These are phyloP conservation scores for Diabrotica balteata DNA, from an alignment of 2,888 invertebrate species.

Conservation along the genomic window DNA sequence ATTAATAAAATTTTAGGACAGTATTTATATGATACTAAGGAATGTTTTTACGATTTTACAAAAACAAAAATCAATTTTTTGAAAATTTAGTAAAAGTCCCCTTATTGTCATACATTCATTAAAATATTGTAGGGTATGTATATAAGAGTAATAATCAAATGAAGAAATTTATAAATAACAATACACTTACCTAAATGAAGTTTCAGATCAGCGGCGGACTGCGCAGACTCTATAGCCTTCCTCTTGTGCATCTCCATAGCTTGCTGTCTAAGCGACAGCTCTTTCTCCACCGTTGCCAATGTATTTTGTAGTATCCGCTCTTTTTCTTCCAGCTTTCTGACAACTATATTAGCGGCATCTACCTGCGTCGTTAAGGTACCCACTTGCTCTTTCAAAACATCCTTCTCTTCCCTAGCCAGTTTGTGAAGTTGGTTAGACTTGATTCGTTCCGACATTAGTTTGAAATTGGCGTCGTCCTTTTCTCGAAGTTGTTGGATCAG, in stretches of 20 bases:
- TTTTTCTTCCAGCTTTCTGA: slow-evolving; percentile 94
- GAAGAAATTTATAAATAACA: slow-evolving; percentile 22
- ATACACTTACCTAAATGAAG: slow-evolving; percentile 78
- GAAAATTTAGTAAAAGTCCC: no score
- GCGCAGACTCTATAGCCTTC: slow-evolving; percentile 96
- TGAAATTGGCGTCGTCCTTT: slow-evolving; percentile 98
- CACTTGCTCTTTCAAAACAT: slow-evolving; percentile 84
- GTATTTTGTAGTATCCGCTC: slow-evolving; percentile 92
- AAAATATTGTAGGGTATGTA: no score
- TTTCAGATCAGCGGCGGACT: slow-evolving; percentile 96
- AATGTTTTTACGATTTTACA: no score
- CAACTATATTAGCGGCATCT: slow-evolving; percentile 93
- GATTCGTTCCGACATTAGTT: slow-evolving; percentile 96
- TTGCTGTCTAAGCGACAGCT: slow-evolving; percentile 89
- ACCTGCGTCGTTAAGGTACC: slow-evolving; percentile 65
- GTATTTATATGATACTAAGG: no score
- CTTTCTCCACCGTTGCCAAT: slow-evolving; percentile 92
- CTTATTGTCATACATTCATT: no score
- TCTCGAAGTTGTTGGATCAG: slow-evolving; percentile 94
- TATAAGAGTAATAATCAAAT: no score
- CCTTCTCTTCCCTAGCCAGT: slow-evolving; percentile 91
- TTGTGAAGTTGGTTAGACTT: slow-evolving; percentile 96
- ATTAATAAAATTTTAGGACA: no score
- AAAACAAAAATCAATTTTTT: no score
- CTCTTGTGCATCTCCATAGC: slow-evolving; percentile 98